Percentiles rank a stretch among this genome's conserved stretches.
Evolutionary conservation across 2,113 vertebrate species (phyloP).

Genomic region (Vidua macroura): DNA sequence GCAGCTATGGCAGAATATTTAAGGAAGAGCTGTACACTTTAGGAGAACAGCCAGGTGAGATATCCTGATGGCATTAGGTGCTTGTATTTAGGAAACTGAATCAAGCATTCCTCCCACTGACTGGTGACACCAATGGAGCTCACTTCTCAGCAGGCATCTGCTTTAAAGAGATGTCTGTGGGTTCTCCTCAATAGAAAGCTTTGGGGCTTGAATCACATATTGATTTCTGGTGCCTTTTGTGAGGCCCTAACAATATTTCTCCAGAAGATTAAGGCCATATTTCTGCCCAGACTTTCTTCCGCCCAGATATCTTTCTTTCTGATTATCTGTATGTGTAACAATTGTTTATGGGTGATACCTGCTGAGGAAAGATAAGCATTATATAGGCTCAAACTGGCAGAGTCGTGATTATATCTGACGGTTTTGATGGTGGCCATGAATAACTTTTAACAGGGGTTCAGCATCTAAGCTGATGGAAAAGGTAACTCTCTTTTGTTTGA

Average conservation of each 20-base stretch:
- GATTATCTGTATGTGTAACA: neutral
- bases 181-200: neutral
- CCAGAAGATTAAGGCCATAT: neutral
- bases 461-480: neutral
- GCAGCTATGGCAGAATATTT: neutral
- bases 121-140: neutral
- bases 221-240: neutral
- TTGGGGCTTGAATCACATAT: neutral
- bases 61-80: neutral
- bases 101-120: neutral
- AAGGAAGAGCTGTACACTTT: neutral
- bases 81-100: neutral
- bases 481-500: neutral
- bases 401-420: neutral
- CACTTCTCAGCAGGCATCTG: neutral
- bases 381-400: neutral
- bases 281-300: neutral
- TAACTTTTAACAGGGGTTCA: neutral
- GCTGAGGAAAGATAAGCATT: slow-evolving; percentile 12
- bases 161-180: neutral
- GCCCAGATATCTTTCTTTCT: neutral
- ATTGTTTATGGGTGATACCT: neutral
- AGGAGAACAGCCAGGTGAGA: neutral
- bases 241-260: neutral
- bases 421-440: neutral